Conservation (phyloP, 2,888 invertebrate genomes). For the Allophyes oxyacanthae region DNA sequence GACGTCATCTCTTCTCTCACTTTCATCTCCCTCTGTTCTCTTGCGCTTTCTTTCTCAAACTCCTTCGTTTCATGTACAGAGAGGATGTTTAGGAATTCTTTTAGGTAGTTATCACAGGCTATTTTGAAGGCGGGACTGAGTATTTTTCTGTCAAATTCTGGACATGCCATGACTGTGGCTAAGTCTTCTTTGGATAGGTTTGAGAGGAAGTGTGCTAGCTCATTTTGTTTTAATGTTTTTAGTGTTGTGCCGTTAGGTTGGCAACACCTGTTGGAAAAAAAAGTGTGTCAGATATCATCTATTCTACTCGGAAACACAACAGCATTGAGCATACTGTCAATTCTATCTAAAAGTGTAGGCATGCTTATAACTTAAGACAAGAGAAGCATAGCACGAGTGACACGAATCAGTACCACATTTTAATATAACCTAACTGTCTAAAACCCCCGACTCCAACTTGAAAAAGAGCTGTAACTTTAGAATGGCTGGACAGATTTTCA, state of each 20-base stretch:
- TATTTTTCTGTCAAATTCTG: slow-evolving; percentile 86
- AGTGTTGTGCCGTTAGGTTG: slow-evolving; percentile 68
- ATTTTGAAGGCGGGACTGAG: slow-evolving; percentile 85
- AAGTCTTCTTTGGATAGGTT: slow-evolving; percentile 77
- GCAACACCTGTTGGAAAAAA: slow-evolving; percentile 78
- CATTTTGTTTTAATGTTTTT: slow-evolving; percentile 74
- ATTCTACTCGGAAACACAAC: too few species aligned
- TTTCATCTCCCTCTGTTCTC: slow-evolving; percentile 71
- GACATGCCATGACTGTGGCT: slow-evolving; percentile 82
- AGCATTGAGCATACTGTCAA: too few species aligned
- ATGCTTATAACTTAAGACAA: too few species aligned
- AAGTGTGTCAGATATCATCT: too few species aligned
- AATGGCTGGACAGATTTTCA: too few species aligned
- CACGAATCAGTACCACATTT: too few species aligned
- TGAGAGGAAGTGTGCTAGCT: slow-evolving; percentile 74
- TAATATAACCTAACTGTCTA: too few species aligned
- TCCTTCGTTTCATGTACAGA: slow-evolving; percentile 78
- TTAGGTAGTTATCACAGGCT: slow-evolving; percentile 83
- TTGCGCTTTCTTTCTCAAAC: slow-evolving; percentile 72
- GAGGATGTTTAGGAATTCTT: slow-evolving; percentile 74
- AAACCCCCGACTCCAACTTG: too few species aligned
- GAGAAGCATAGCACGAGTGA: too few species aligned
- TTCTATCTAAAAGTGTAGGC: too few species aligned
- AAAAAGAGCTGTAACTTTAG: too few species aligned
- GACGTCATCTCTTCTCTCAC: slow-evolving; percentile 75